Base-by-base conservation (phyloP, 2,113 vertebrate genomes). In the Litocranius walleri region DNA sequence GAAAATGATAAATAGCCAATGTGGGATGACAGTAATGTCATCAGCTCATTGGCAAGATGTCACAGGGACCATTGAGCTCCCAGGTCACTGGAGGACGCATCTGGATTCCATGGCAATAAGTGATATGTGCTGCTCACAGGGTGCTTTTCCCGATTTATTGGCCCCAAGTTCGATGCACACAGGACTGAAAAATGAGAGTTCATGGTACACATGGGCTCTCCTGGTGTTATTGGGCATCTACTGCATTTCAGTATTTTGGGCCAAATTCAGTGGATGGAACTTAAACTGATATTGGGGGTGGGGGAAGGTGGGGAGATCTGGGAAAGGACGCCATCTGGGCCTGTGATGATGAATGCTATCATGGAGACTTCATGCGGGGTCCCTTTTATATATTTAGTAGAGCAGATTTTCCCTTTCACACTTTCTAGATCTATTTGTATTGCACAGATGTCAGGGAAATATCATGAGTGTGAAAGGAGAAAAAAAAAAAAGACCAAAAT, bases 401-500 rank as follows among this genome's bases (percentile, higher is more conserved):
- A 98, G 94, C 98, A 98, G 93, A 93, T 96, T 98, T 7, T 0
- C 95, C 97, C 85, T 97, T 98, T 98, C 98, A 98, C 98, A 96
- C 98, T 98, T 98, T 17, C 96, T 97, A 97, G 97, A 98, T 98
- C 97, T 98, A 98, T 98, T 98, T 99, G 71, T 97, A 96, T 98
- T 98, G 92, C 98, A 96, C 97, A 98, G 98, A 97, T 98, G 98
- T 98, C 97, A 93, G 95, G 95, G 80, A 98, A 98, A 91, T 97
- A 98, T 95, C 94, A 98, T 94, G 88, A 96, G 92, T 97, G 43
- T 97, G 94, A 86, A 95, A 88, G 61, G 12, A 30, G 45, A 54
- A 48, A 48, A 48, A 57, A 90, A 86, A 95, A 43, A 87, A 61
- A 84, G 43, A 95, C 82, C 96, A 96, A 96, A 98, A 98, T 93